Conservation (phyloP, 1,140 invertebrate species). For the Coenobita brevimanus region DNA sequence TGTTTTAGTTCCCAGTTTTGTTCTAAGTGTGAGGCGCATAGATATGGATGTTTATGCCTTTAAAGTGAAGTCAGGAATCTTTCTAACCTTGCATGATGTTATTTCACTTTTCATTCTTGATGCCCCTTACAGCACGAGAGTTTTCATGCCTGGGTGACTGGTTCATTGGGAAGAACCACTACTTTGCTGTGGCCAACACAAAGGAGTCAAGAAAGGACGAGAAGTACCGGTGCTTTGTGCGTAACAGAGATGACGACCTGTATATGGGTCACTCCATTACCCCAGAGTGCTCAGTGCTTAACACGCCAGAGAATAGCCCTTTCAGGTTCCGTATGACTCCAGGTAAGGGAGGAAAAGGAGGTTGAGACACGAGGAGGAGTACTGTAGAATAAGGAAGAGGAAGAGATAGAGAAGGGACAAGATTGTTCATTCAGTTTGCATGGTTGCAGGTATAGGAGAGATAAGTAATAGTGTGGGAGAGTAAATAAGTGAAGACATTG, state of each 20-base stretch:
- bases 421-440: no score
- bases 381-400: not conserved
- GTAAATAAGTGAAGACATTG: no score
- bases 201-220: constrained; percentile 95
- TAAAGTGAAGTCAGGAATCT: no score
- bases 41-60: no score
- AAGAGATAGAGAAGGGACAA: not conserved
- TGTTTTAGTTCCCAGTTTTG: no score
- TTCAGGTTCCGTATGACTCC: constrained; percentile 91
- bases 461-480: no score
- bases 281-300: constrained; percentile 91
- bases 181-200: constrained; percentile 94
- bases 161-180: constrained; percentile 96
- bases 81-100: no score
- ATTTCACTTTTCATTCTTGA: not conserved
- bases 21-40: no score
- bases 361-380: not conserved
- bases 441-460: no score
- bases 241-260: constrained; percentile 94
- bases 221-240: constrained; percentile 93
- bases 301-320: constrained; percentile 94
- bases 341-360: constrained; percentile 75
- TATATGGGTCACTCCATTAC: constrained; percentile 93
- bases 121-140: constrained; percentile 81
- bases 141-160: constrained; percentile 95